A percentile compares a stretch with the other conserved stretches of the same genome.
Evolutionary conservation across 2,113 vertebrate species (phyloP).

Genomic region (Bos taurus): ARS-UCD2.0 NC_037329.1:40752001-40752500

Average conservation of each 20-base stretch:
- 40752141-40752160: slow-evolving; percentile 6
- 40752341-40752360: not conserved
- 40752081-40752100: not conserved
- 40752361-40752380: not conserved
- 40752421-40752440: not conserved
- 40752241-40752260: slow-evolving; percentile 31
- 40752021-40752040: slow-evolving; percentile 18
- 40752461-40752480: not conserved
- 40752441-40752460: not conserved
- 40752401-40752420: not conserved
- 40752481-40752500: not conserved
- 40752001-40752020: not conserved
- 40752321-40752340: not conserved
- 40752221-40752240: slow-evolving; percentile 46
- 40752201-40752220: not conserved
- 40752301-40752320: not conserved
- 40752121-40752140: slow-evolving; percentile 34
- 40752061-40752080: slow-evolving; percentile 2
- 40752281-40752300: slow-evolving; percentile 28
- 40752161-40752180: not conserved
- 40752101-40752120: not conserved
- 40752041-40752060: not conserved
- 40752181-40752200: slow-evolving; percentile 11
- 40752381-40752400: not conserved
- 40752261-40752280: slow-evolving; percentile 24